Evolutionary conservation across 2,888 invertebrate species (phyloP), one percentile per base, ranked within the genome.

Genomic region (Diaperis boleti): DNA sequence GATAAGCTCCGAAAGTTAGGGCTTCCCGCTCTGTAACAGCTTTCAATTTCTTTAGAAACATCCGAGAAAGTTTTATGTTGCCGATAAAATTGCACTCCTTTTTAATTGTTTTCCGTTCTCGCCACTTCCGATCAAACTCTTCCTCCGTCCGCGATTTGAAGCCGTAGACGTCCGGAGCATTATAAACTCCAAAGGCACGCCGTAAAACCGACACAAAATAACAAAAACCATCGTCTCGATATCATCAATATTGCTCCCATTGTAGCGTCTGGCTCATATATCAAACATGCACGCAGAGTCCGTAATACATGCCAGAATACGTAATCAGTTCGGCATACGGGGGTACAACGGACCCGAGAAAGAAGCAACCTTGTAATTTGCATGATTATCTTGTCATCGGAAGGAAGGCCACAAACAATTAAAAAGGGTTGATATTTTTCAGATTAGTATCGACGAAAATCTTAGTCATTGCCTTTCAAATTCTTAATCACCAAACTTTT

Each of bases 261-360:
- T 42, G 41, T 42, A 10, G 20, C 18, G 41, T 20, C 41, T 42
- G 20, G 41, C 10, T 42, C 41, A 10, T 42, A 42, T 42, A 42
- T 42, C 41, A 42, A 39, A 42, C 41, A 42, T 42, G 41, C 41
- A 42, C 20, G 41, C 41, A 42, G 41, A 42, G 41, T 20, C 20
- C 20, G 20, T 17, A 42, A 42, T 42, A 42, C 41, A 17, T 42
- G 41, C 41, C 41, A 42, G 41, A 42, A 42, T 42, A 42, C 20
- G 20, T 42, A 42, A 42, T 42, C 18, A 42, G 20, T 15, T 4
- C 14, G 2, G 15, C n/a, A 14, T 11, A 20, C 20, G 4, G 6
- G 20, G 6, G 26, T 33, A 6, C 10, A 33, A 33, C 33, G 13
- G 10, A 10, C 33, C n/a, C 33, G 15, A 39, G 39, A n/a, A n/a